Evolutionary conservation across 2,113 vertebrate genomes (phyloP), one percentile per base, ranked within the genome.

Genomic region (Pluvianellus socialis): DNA sequence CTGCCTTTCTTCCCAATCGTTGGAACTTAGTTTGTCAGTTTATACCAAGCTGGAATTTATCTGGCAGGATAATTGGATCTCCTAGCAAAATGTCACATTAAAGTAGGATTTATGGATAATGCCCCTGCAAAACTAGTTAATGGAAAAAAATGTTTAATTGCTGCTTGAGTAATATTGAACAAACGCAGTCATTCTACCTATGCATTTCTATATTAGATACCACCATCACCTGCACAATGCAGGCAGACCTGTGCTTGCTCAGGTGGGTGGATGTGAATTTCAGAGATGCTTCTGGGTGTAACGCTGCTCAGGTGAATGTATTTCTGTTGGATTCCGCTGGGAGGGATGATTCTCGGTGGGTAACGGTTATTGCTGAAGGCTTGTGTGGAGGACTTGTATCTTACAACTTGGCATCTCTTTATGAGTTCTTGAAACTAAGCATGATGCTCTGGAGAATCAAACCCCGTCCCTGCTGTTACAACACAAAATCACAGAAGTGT

Each of bases 21-120:
- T 96, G 92, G 90, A 93, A 95, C 87, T 87, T 87, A 40, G 33
- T 96, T 96, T 96, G 93, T 95, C 92, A 94, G 90, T 96, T 94
- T 96, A 96, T 91, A 96, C 87, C 87, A 82, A 94, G 70, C 66
- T 94, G 96, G 93, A 88, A 95, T 96, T 95, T 85, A 94, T 82
- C 85, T 95, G 93, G 87, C 87, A 93, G 93, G 90, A 94, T 97
- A 96, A 96, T 94, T 96, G 70, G 62, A 82, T 88, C 87, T 96
- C 66, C 94, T 40, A 90, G 90, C 44, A 91, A 85, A 94, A 88
- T 95, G 96, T 96, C 94, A 85, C 59, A 66, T 95, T 96, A 91
- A 91, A 59, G 71, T 85, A 82, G 73, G 92, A 96, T 94, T 90
- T 93, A 94, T 19, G 74, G 85, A 90, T 95, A 94, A 90, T 88